Evolutionary conservation across 2,797 vertebrate species (phyloP), one percentile per base, ranked within the genome.

Genomic region (Myotis daubentonii): DNA sequence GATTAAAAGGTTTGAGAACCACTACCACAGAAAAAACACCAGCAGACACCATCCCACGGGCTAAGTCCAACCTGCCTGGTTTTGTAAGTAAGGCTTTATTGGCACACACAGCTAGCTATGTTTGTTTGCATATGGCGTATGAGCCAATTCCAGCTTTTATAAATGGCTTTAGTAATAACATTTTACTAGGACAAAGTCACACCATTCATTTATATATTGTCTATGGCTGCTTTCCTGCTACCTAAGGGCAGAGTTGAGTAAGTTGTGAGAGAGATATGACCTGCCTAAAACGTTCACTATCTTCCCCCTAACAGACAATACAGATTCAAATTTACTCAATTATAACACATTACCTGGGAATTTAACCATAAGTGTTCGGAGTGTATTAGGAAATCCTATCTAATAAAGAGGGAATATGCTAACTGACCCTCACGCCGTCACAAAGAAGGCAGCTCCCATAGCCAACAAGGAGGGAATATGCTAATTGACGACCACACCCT

Each of bases 321-420:
- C 1, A 33, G 28, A 94, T 49, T 60, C 22, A 60, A 68, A 44
- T n/a, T 13, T 70, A 49, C 76, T 76, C 81, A 85, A 85, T 94
- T 82, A 84, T 33, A 85, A 81, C 62, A 75, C 68, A 49, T 95
- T 85, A 94, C 81, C 62, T 75, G 71, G 57, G 66, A 76, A 83
- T 91, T 83, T 94, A 91, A 92, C 53, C 41, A 2, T 15, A 85
- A 78, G 75, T 83, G 51, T 74, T 85, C 38, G 53, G 33, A 95
- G 51, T 38, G 38, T 20, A 86, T 86, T 82, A 94, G 62, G n/a
- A 66, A 66, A 66, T 44, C 9, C 9, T 44, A 44, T 10, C 41
- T 44, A 44, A 44, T 44, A 44, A 44, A 44, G 41, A 44, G 41
- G 41, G 9, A 44, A 44, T 44, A 44, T 44, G 41, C 41, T 44